These are phyloP conservation scores for Abscondita cerata DNA, from an alignment of 2,888 invertebrate species.

Conservation along the genomic window DNA sequence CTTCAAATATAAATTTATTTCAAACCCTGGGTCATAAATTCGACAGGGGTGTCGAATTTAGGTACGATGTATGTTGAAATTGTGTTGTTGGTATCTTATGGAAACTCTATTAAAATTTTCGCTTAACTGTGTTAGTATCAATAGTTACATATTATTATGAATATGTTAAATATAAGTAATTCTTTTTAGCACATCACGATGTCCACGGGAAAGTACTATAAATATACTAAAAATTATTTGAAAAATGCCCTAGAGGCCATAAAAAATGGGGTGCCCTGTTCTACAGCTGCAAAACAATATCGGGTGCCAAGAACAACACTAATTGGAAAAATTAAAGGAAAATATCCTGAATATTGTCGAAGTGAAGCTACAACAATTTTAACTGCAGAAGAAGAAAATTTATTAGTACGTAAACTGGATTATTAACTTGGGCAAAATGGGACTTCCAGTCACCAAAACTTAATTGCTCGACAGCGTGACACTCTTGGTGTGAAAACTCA, in stretches of 20 bases:
- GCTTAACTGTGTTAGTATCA: too few species aligned
- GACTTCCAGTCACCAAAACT: constrained; percentile 21
- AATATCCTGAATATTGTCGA: too few species aligned
- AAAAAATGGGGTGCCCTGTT: not conserved
- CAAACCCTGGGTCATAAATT: not conserved
- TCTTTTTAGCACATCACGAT: too few species aligned
- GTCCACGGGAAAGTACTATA: too few species aligned
- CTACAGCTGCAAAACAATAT: not conserved
- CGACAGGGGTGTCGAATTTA: not conserved
- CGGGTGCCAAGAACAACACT: constrained; percentile 5
- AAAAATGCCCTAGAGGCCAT: not conserved
- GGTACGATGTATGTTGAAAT: not conserved
- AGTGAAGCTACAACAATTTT: constrained; percentile 15
- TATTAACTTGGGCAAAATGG: constrained; percentile 13
- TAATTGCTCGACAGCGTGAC: constrained; percentile 25
- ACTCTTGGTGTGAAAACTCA: too few species aligned
- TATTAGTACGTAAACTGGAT: constrained; percentile 13
- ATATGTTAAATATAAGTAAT: too few species aligned
- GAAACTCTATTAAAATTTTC: too few species aligned
- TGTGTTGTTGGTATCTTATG: too few species aligned
- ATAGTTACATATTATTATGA: too few species aligned
- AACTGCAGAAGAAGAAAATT: constrained; percentile 16
- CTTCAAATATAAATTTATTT: not conserved
- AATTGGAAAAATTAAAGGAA: not conserved
- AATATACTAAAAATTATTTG: too few species aligned